Conservation (phyloP, 2,113 vertebrate species). For the Podilymbus podiceps region DNA sequence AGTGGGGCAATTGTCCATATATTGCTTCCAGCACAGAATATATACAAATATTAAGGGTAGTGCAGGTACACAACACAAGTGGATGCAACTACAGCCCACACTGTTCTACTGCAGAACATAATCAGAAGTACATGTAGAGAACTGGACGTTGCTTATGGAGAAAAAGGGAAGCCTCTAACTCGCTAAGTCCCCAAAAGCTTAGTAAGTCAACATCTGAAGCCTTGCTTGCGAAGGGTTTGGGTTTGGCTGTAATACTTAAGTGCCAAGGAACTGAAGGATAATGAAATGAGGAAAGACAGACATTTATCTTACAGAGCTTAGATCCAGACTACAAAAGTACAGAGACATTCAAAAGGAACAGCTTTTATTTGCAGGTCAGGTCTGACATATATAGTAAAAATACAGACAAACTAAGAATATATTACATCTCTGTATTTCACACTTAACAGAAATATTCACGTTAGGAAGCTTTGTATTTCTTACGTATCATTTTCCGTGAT, state of each 20-base stretch:
- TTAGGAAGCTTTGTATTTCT: conserved; percentile 57
- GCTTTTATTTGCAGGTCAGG: not conserved
- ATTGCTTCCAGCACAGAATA: not conserved
- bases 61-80: not conserved
- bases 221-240: not conserved
- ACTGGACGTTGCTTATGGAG: not conserved
- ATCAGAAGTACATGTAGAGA: not conserved
- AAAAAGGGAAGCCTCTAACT: not conserved
- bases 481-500: conserved; percentile 88
- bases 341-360: not conserved
- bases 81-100: not conserved
- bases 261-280: not conserved
- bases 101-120: not conserved
- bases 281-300: not conserved
- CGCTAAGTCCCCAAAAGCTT: fast-evolving
- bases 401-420: not conserved
- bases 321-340: not conserved
- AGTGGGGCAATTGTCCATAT: not conserved
- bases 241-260: not conserved
- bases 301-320: not conserved
- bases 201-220: not conserved
- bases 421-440: not conserved
- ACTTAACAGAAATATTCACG: not conserved
- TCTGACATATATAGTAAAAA: not conserved
- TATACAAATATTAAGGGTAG: not conserved